Conservation (phyloP, 2,888 invertebrate genomes). For the Graphium colonna region DNA sequence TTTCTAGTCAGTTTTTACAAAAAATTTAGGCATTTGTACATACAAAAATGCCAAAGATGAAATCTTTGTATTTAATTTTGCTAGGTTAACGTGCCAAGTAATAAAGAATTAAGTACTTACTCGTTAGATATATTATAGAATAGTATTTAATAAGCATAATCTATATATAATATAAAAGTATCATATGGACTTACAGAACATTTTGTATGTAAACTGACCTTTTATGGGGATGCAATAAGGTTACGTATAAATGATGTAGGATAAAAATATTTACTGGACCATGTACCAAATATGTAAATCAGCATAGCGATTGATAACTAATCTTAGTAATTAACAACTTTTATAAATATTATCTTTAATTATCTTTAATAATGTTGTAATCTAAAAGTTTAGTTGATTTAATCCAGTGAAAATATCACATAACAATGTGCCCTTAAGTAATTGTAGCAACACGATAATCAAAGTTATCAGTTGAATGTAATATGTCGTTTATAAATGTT, state of each 20-base stretch:
- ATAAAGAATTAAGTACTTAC: constrained; percentile 64
- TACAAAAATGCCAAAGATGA: constrained; percentile 13
- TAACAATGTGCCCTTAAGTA: background rate
- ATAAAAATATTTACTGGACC: constrained; percentile 32
- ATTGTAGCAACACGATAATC: background rate
- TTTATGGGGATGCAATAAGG: background rate
- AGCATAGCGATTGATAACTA: background rate
- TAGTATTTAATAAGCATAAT: constrained; percentile 29
- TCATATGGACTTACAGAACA: constrained; percentile 45
- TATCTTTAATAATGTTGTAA: background rate
- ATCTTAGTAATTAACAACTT: constrained; percentile 3
- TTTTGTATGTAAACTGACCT: constrained; percentile 22
- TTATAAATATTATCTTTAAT: background rate
- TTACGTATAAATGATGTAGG: constrained; percentile 23
- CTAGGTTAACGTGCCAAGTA: constrained; percentile 55
- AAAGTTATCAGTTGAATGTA: background rate
- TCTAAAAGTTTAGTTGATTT: background rate
- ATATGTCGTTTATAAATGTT: too few species aligned
- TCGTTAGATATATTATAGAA: constrained; percentile 27
- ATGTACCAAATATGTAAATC: constrained; percentile 12
- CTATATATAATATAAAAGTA: constrained; percentile 31
- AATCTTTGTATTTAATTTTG: constrained; percentile 13
- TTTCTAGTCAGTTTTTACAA: background rate
- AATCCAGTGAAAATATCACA: background rate
- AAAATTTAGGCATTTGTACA: background rate